Conservation (phyloP, 2,888 invertebrate species). For the Shargacucullia verbasci region DNA sequence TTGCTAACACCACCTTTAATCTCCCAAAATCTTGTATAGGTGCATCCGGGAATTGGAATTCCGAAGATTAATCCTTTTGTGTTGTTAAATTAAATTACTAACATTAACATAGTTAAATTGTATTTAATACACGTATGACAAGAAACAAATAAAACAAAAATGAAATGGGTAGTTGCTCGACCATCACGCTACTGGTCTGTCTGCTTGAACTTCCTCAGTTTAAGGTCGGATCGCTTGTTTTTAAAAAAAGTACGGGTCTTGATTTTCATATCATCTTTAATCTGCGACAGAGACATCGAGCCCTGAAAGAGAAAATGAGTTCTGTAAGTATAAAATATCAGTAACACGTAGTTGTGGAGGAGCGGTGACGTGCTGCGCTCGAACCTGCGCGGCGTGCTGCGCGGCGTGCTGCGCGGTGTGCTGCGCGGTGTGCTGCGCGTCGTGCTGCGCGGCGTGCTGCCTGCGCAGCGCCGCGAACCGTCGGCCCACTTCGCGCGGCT, state of each 20-base stretch:
- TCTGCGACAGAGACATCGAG: conserved; percentile 49
- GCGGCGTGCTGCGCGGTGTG: too few relatives aligned
- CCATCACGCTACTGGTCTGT: background rate
- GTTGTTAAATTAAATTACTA: too few relatives aligned
- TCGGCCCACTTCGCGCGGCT: conserved; percentile 48
- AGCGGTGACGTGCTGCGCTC: too few relatives aligned
- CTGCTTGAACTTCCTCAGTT: conserved; percentile 39
- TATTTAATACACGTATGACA: too few relatives aligned
- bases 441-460: background rate
- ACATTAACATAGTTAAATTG: too few relatives aligned
- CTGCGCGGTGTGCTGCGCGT: conserved; percentile 12
- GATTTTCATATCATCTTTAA: conserved; percentile 46
- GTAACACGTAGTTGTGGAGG: too few relatives aligned
- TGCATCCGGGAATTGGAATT: too few relatives aligned
- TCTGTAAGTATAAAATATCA: background rate
- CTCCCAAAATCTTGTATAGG: too few relatives aligned
- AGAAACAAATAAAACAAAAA: background rate
- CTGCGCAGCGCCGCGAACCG: conserved; percentile 36
- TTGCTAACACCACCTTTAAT: too few relatives aligned
- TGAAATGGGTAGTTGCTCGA: background rate
- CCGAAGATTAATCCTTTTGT: too few relatives aligned
- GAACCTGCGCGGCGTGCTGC: too few relatives aligned
- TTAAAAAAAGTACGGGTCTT: conserved; percentile 52
- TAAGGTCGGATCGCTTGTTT: conserved; percentile 48
- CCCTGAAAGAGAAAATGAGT: conserved; percentile 23